These are phyloP conservation scores for Irena cyanogastra DNA, from an alignment of 2,113 vertebrate species.

Conservation along the genomic window DNA sequence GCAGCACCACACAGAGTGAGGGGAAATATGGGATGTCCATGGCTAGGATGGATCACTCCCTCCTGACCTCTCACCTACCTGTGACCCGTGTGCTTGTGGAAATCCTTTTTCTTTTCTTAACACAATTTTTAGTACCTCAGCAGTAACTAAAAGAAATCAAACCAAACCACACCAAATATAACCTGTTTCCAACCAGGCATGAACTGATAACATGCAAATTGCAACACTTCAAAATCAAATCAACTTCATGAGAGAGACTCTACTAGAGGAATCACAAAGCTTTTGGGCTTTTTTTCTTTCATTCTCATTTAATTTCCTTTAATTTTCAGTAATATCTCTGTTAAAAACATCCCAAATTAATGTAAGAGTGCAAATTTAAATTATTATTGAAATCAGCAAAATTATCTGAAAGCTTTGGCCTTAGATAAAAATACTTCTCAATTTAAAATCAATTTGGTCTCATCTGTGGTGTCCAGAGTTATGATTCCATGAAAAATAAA, in stretches of 20 bases:
- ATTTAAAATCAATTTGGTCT: neutral
- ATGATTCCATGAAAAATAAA: neutral
- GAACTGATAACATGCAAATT: neutral
- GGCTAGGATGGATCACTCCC: no score
- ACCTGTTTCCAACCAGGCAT: neutral
- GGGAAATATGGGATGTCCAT: neutral
- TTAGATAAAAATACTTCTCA: neutral
- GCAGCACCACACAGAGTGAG: neutral
- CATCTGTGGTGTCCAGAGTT: neutral
- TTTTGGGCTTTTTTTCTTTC: neutral
- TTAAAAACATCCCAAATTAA: neutral
- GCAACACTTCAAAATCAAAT: neutral
- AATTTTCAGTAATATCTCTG: neutral
- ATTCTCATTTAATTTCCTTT: neutral
- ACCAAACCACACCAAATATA: neutral
- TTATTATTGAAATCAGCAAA: neutral
- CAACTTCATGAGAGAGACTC: neutral
- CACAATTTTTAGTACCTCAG: neutral
- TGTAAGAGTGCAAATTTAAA: neutral
- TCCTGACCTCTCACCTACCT: neutral
- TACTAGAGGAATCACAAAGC: neutral
- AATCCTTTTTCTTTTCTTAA: rapidly evolving
- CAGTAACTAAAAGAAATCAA: neutral
- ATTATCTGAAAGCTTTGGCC: neutral
- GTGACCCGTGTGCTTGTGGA: neutral